Percentiles rank a stretch among this genome's conserved stretches.
Evolutionary conservation across 2,113 vertebrate genomes (phyloP).

Genomic region (Zapus hudsonius): DNA sequence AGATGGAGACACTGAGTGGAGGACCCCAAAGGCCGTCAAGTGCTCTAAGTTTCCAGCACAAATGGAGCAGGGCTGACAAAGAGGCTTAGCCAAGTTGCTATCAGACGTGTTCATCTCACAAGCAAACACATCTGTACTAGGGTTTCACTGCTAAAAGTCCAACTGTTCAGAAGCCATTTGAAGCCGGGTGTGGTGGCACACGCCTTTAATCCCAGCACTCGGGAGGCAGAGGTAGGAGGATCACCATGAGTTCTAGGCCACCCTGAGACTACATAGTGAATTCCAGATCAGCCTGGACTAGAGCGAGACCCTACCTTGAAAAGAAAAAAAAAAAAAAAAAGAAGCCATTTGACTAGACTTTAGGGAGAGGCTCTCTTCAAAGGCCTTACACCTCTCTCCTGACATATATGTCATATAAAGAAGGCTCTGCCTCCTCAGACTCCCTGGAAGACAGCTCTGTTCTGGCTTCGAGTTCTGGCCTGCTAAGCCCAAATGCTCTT

Average conservation of each 20-base stretch:
- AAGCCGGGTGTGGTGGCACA: too few species aligned
- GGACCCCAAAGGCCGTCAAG: not conserved
- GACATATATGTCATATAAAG: slow-evolving; percentile 56
- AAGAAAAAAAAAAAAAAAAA: too few species aligned
- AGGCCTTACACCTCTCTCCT: slow-evolving; percentile 49
- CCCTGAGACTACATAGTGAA: too few species aligned
- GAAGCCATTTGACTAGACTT: slow-evolving; percentile 70
- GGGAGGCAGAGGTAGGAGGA: too few species aligned
- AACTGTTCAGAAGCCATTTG: slow-evolving; percentile 73
- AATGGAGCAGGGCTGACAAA: slow-evolving; percentile 5
- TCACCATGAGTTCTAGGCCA: too few species aligned
- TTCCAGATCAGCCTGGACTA: too few species aligned
- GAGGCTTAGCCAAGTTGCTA: slow-evolving; percentile 47
- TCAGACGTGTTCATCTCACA: slow-evolving; percentile 67
- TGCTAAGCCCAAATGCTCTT: slow-evolving; percentile 63
- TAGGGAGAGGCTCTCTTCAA: slow-evolving; percentile 72
- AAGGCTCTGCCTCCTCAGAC: slow-evolving; percentile 67
- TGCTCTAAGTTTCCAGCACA: not conserved
- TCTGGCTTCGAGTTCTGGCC: slow-evolving; percentile 60
- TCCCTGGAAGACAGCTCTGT: slow-evolving; percentile 49
- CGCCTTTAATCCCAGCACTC: too few species aligned
- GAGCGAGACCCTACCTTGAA: too few species aligned
- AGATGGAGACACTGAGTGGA: slow-evolving; percentile 58
- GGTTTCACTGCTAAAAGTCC: slow-evolving; percentile 63
- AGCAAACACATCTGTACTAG: slow-evolving; percentile 62